Percentiles rank a stretch among this genome's conserved stretches.
Conservation (phyloP, 1,140 invertebrate species). For the Macrostomum lignano region DNA sequence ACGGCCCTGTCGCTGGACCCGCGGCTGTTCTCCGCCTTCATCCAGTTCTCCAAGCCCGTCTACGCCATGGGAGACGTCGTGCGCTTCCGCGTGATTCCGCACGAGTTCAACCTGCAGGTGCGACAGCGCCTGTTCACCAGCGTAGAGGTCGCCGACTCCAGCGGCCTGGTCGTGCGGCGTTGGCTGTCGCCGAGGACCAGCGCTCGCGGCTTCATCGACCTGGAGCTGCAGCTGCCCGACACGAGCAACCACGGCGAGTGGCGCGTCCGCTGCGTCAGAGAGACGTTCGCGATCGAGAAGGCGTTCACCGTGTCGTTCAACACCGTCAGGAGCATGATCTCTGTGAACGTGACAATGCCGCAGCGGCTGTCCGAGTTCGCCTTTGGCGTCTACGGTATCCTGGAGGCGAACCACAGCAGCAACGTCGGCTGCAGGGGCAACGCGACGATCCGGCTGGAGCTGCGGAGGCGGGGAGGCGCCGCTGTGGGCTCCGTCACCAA, state of each 20-base stretch:
- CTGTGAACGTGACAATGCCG: conserved; percentile 80
- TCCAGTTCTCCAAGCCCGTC: conserved; percentile 5
- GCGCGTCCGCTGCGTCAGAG: no score
- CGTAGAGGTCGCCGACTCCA: conserved; percentile 31
- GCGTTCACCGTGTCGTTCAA: no score
- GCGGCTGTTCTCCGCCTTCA: no score
- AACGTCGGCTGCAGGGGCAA: conserved; percentile 37
- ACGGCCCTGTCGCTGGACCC: no score
- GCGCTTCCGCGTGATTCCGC: conserved; percentile 34
- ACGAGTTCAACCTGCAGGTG: conserved; percentile 19
- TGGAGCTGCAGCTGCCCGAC: conserved; percentile 59
- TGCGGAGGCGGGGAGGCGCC: conserved; percentile 4
- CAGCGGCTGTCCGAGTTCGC: conserved; percentile 64
- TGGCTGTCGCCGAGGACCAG: conserved; percentile 54
- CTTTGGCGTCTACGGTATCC: conserved; percentile 44
- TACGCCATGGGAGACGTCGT: conserved; percentile 30
- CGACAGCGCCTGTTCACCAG: conserved; percentile 3
- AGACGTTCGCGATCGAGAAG: no score
- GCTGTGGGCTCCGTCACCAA: no score
- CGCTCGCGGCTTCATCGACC: conserved; percentile 50
- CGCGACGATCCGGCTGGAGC: conserved; percentile 42
- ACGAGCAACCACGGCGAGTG: conserved; percentile 68
- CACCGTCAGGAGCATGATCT: no score
- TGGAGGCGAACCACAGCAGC: conserved; percentile 47
- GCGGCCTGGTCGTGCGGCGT: conserved; percentile 48